Base-by-base conservation (phyloP, 2,797 vertebrate genomes). In the Malurus leucopterus region DNA sequence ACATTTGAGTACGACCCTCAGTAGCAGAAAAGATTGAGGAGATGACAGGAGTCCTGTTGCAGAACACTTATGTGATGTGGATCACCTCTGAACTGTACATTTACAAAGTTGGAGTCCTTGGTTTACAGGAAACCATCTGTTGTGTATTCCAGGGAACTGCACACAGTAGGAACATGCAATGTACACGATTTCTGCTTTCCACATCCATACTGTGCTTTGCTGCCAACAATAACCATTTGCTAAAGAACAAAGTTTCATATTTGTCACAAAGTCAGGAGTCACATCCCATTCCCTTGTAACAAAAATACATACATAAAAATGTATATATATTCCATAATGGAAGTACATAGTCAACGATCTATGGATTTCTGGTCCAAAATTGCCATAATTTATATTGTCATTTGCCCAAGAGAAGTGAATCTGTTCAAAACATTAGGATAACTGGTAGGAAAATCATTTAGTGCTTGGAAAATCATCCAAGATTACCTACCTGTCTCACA, bases 1-100 rank as follows among this genome's bases (percentile, higher is more conserved):
- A 93, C 89, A 86, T 84, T 84, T 68, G 27, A 91, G 64, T 63
- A 64, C 11, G 71, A 91, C 89, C 84, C 89, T 89, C 53, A 11
- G 32, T 20, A 90, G 76, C 73, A 89, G 71, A 68, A 81, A 53
- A 76, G 53, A 76, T 1, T 23, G 80, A 89, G 70, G 70, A 75
- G 85, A 71, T 76, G 80, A 86, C 72, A 92, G 57, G 77, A 91
- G 69, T 73, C 80, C 68, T 44, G 36, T 34, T 79, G 74, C 73
- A 86, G 85, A 94, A 82, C 68, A 32, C 71, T 76, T 76, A 68
- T 49, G 47, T 58, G 73, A 89, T 78, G 57, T 55, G 29, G 86
- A 79, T 51, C 61, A 91, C 89, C 80, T 86, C 0, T 54, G 58
- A 81, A 79, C 43, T 5, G 3, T 40, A 32, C 38, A 23, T 64